Evolutionary conservation across 2,888 invertebrate genomes (phyloP), one percentile per base, ranked within the genome.

Genomic region (Calephelis perditalis): DNA sequence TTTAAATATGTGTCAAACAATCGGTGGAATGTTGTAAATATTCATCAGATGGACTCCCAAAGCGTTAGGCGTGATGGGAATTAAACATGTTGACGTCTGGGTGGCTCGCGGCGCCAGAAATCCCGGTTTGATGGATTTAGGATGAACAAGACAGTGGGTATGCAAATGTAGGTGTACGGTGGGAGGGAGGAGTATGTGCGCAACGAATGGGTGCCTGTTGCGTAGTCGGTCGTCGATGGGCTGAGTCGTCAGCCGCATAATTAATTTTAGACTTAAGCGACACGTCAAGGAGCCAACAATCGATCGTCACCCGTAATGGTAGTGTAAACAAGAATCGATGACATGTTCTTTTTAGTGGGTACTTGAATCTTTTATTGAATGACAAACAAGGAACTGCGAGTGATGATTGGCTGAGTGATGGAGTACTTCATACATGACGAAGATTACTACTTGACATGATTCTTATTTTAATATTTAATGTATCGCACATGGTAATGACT

Each of bases 41-140:
- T 90, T 90, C 87, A 90, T 85, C 82, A 83, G 82, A 73, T 79
- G 89, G 86, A 88, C 89, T 88, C 89, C 87, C 89, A 87, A 81
- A 73, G 79, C 79, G 87, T 81, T 74, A 73, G 79, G 75, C 88
- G 90, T 90, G 90, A 88, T 86, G 84, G 80, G 88, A 88, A 90
- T 90, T 86, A 84, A 86, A 79, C 79, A 73, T 71, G 80, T 72
- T 73, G 79, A 77, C 76, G 79, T 76, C 81, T 83, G 86, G 87
- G 86, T 85, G 84, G 83, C 78, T 86, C 75, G 78, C 76, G 81
- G 81, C 82, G 81, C 81, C 79, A 71, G 80, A 74, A 76, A 79
- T 79, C 78, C 80, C 77, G 76, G 80, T 80, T 81, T 79, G 84
- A 81, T 79, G 82, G 77, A 79, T 82, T 85, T 76, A 77, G 84